Evolutionary conservation across 2,113 vertebrate genomes (phyloP), one percentile per base, ranked within the genome.

Genomic region (Eubucco bourcierii): DNA sequence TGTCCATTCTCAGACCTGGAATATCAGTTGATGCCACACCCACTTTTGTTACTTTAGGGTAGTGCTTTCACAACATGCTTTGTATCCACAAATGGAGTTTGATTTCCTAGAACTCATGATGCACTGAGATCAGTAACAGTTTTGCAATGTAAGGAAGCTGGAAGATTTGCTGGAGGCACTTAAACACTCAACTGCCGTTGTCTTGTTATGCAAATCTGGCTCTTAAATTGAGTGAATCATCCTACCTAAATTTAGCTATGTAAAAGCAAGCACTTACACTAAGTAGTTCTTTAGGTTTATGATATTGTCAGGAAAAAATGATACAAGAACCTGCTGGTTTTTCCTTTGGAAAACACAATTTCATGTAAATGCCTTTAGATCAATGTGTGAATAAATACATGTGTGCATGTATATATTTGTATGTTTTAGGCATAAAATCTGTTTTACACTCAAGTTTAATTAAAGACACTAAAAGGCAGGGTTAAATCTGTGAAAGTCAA

Each of bases 191-290:
- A 87, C 46, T 90, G 67, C 47, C 55, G 76, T 63, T 88, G 95
- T 73, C 85, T 80, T 76, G 80, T 68, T 87, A 90, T 76, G 84
- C 87, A 92, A 76, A 93, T 89, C 66, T 52, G 18, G n/a, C 66
- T 93, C 78, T 90, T 79, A 52, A 60, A 33, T 82, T 67, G 52
- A 89, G 91, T 82, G 87, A 95, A 80, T 87, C 82, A 91, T 89
- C 27, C 72, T 29, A 71, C 79, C 91, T 87, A 91, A 92, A 92
- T 89, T 87, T 92, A 94, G 81, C 67, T 52, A 33, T 4, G 9
- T 85, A 73, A 94, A 89, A 92, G 64, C 81, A 85, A 88, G 64
- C 82, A 85, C 87, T 94, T 85, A 82, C 41, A 7, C 81, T 89
- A 92, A 91, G 81, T 55, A 84, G 60, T 50, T 92, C 59, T 73